Percentiles rank a stretch among this genome's conserved stretches.
Evolutionary conservation across 2,113 vertebrate species (phyloP).

Genomic region (Phyllostomus hastatus): DNA sequence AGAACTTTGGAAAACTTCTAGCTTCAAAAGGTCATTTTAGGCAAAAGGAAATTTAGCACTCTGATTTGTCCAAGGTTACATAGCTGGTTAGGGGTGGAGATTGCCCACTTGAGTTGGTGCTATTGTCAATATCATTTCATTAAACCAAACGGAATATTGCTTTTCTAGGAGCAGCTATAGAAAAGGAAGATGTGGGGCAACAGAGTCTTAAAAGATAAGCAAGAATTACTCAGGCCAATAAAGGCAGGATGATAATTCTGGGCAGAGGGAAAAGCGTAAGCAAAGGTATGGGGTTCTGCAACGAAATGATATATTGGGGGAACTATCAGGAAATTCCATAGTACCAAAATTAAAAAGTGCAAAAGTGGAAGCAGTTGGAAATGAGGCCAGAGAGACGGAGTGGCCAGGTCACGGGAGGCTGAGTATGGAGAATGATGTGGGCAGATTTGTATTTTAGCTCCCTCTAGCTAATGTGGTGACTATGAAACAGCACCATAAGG

Average conservation of each 20-base stretch:
- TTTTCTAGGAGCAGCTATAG: neutral
- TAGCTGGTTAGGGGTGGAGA: neutral
- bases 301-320: neutral
- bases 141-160: neutral
- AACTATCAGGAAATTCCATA: neutral
- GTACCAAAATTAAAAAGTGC: neutral
- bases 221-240: neutral
- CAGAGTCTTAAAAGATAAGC: neutral
- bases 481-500: neutral
- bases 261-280: neutral
- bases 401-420: neutral
- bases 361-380: neutral
- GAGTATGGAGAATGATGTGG: neutral
- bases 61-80: neutral
- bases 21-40: neutral
- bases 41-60: neutral
- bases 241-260: neutral
- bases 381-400: neutral
- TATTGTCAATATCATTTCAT: neutral
- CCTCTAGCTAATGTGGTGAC: neutral
- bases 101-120: neutral
- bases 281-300: neutral
- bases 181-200: neutral
- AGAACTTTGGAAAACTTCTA: neutral
- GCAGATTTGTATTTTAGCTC: neutral